Evolutionary conservation across 1,140 invertebrate species (phyloP), one percentile per base, ranked within the genome.

Genomic region (Agrilus planipennis): DNA sequence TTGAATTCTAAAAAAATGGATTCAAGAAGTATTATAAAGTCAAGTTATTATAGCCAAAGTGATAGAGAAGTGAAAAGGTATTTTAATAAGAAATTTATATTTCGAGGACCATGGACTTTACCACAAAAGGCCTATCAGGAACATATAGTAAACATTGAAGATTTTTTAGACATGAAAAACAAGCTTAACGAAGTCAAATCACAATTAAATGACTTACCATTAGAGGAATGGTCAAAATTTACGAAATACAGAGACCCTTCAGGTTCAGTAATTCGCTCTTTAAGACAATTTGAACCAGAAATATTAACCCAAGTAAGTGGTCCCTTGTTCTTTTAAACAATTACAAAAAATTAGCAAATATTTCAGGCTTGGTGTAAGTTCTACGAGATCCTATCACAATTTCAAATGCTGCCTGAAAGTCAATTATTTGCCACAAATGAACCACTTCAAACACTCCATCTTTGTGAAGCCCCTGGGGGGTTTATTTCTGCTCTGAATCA

Each of bases 391-490:
- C 55, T 85, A 2, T 71, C 64, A 18, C 70, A 64, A 7, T 89
- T 75, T 64, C 59, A 65, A 10, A 53, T 90, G n/a, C 69, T 75
- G 2, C 37, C 22, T 20, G 15, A 23, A 12, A 54, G 80, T 16
- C 4, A 23, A 22, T n/a, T 15, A 4, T 58, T 61, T 14, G 44
- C 62, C n/a, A 39, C 53, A 3, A 46, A 52, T 1, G 56, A 62
- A 17, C 55, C 60, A 12, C 71, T 91, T 2, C 75, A 73, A 29
- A 79, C 77, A 6, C 53, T 94, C 2, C 91, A 95, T 68, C 64
- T 97, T 2, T 95, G 91, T 66, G 91, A 96, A 69, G 91, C 90
- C 12, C 91, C 92, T 2, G 92, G 92, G 6, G 91, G 88, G 1
- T 96, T 96, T 60, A 72, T 97, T 23, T 71, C 85, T 15, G 79